Base-by-base conservation (phyloP, 2,113 vertebrate genomes). In the Echinops telfairi region DNA sequence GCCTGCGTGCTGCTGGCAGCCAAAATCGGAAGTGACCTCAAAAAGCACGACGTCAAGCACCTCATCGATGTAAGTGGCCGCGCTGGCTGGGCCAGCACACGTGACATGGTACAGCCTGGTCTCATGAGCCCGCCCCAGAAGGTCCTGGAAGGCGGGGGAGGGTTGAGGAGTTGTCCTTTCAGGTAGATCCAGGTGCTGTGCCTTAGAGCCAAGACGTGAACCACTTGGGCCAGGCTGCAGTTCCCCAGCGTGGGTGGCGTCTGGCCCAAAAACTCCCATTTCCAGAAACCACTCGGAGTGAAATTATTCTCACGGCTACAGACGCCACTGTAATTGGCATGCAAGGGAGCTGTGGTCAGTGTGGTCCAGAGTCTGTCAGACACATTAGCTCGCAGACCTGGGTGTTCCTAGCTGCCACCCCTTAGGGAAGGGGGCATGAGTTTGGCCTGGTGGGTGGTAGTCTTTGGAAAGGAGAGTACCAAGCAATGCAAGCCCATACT, bases 21-120 rank as follows among this genome's bases (percentile, higher is more conserved):
- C 96, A 99, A 99, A 98, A 99, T 99, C 20, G 99, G 99, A 68
- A 99, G 99, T 33, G 99, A 99, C 97, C 99, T 99, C 92, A 99
- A 99, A 97, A 99, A 99, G 92, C 99, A 99, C 0, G 99, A 99
- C 97, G 99, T 99, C 96, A 99, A 99, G 98, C 98, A 98, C 95
- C 98, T 99, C 85, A 99, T 99, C 93, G 99, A 99, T 43, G 99
- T 99, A 97, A 97, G 99, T 98, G 95, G 73, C 31, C 68, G 53
- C 7, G 36, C 5, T 17, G 83, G 43, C 33, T 8, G 1, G 1
- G 70, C 14, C 11, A 40, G 29, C 5, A 3, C 1, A 7, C 0
- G 0, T 22, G 38, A 38, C 11, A 12, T 14, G 9, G 5, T 10
- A 31, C 53, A 78, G 57, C 22, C 60, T 60, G 57, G 75, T 16